Evolutionary conservation across 2,113 vertebrate species (phyloP), one percentile per base, ranked within the genome.

Genomic region (Gobiocypris rarus): DNA sequence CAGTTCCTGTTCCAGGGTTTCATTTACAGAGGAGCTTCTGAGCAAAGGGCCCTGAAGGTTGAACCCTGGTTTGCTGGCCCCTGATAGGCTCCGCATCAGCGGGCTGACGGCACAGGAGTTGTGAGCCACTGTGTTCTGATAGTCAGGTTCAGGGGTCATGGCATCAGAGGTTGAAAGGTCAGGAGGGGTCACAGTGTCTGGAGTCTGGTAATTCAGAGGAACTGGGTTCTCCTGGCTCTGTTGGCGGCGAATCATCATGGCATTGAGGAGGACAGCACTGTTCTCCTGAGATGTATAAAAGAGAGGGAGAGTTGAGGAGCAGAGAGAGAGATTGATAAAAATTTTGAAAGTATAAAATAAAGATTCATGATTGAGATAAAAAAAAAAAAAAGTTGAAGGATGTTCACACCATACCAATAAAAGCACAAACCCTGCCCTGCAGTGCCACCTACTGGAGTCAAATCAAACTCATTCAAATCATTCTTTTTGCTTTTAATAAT

Each of bases 1-100:
- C 28, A 94, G 89, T 22, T 95, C 93, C 83, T 95, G 92, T 74
- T 96, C 95, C 1, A 90, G 50, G 22, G 87, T 45, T 50, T 93
- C 93, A 3, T 84, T 71, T 65, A 11, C 58, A 22, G 65, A 34
- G 6, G 9, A n/a, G 83, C 81, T 28, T 82, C 86, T 0, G 45
- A 70, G 63, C 75, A 88, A 48, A 38, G 89, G 61, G 81, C 28
- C 67, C 4, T 89, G 88, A 34, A 59, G 87, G 90, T 19, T 75
- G 31, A 90, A 89, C 91, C 50, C 88, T 17, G 9, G 58, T 5
- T 9, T 85, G 92, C 92, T 0, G 87, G 92, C 90, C 93, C 92
- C 50, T 93, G 92, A 31, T 93, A 17, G 9, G 52, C 13, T 43
- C 19, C 43, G 52, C 38, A 83, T 41, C 2, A 81, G 70, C 26